A percentile compares a stretch with the other conserved stretches of the same genome.
Evolutionary conservation across 2,797 vertebrate species (phyloP).

Genomic region (Acanthurus tractus): DNA sequence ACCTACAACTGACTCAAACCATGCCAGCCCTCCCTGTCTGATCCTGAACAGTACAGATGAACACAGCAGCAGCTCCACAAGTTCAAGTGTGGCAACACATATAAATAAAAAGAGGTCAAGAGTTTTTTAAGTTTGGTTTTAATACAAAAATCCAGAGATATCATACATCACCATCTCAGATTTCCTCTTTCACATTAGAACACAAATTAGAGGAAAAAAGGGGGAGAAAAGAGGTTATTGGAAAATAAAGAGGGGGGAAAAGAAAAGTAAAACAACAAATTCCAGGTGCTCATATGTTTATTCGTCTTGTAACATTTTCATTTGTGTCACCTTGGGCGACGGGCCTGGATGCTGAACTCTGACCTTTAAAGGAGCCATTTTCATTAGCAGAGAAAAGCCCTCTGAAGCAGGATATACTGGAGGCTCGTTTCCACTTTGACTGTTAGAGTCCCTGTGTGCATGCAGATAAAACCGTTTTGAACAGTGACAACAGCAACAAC

Average conservation of each 20-base stretch:
- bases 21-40: neutral
- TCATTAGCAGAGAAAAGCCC: conserved; percentile 22
- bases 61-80: neutral
- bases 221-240: conserved; percentile 58
- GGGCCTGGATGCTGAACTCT: conserved; percentile 51
- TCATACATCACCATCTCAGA: conserved; percentile 85
- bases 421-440: conserved; percentile 38
- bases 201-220: conserved; percentile 74
- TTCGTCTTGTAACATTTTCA: neutral
- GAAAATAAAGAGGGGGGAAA: conserved; percentile 7
- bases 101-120: conserved; percentile 42
- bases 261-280: conserved; percentile 54
- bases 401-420: conserved; percentile 23
- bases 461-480: conserved; percentile 62
- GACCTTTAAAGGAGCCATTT: conserved; percentile 46
- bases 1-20: neutral
- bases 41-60: neutral
- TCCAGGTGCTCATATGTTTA: conserved; percentile 44
- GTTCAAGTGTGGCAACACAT: neutral
- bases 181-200: conserved; percentile 85
- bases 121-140: conserved; percentile 78
- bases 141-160: conserved; percentile 87
- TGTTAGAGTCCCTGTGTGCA: conserved; percentile 40
- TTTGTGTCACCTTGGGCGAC: conserved; percentile 43
- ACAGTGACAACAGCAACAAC: conserved; percentile 41